Conservation (phyloP, 2,113 vertebrate genomes). For the Marmota monax region DNA sequence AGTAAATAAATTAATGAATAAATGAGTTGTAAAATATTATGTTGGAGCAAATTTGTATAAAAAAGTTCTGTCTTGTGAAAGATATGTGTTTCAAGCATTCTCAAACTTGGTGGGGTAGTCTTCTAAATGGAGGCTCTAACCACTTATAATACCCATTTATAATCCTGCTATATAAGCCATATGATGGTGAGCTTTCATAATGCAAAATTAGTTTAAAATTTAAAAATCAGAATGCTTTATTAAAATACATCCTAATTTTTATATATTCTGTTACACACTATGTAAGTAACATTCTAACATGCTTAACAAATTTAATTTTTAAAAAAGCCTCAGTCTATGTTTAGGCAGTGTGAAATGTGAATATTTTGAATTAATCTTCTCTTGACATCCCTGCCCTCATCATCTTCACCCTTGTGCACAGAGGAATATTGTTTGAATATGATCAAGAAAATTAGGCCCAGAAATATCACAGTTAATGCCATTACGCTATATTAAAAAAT, state of each 20-base stretch:
- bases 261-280: neutral
- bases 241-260: neutral
- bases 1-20: neutral
- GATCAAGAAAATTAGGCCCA: constrained; percentile 57
- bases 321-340: neutral
- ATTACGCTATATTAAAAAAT: constrained; percentile 67
- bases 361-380: neutral
- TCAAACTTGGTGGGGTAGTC: neutral
- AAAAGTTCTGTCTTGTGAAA: neutral
- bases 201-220: neutral
- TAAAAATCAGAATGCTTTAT: neutral
- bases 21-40: neutral
- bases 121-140: neutral
- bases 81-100: constrained; percentile 4
- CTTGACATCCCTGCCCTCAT: neutral
- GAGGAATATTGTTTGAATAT: constrained; percentile 12
- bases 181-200: neutral
- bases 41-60: neutral
- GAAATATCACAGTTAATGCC: constrained; percentile 70
- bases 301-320: neutral
- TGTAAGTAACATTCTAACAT: neutral
- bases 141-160: neutral
- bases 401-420: neutral
- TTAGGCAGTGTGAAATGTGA: neutral
- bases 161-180: neutral